Evolutionary conservation across 2,113 vertebrate genomes (phyloP).

Genomic region (Silurus meridionalis): DNA sequence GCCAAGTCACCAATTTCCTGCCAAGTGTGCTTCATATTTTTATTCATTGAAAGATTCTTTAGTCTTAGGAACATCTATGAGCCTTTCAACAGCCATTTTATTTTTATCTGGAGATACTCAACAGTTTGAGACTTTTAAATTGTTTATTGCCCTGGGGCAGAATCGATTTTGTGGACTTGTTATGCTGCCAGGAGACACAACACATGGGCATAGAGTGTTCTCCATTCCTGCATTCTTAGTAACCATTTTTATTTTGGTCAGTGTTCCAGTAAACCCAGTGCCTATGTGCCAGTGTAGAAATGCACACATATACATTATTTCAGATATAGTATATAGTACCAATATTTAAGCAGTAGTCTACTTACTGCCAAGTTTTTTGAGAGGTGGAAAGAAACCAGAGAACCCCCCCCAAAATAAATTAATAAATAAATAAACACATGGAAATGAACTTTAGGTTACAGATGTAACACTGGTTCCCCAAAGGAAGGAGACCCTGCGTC

Average conservation of each 20-base stretch:
- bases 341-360: too few relatives aligned
- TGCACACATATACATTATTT: not conserved
- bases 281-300: not conserved
- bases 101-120: not conserved
- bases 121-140: not conserved
- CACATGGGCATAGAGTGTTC: not conserved
- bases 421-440: not conserved
- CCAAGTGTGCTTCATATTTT: conserved; percentile 20
- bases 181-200: conserved; percentile 2
- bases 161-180: conserved; percentile 4
- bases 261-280: not conserved
- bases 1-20: conserved; percentile 9
- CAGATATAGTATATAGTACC: not conserved
- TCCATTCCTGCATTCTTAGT: not conserved
- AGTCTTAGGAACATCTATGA: not conserved
- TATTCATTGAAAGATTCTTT: not conserved
- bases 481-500: too few relatives aligned
- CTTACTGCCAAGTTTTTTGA: conserved; percentile 2
- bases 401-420: too few relatives aligned
- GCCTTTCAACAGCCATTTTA: not conserved
- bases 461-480: too few relatives aligned
- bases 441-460: not conserved
- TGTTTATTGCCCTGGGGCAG: not conserved
- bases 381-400: not conserved
- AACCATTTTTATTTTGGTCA: not conserved